These are phyloP conservation scores for Prunella fulvescens DNA, from an alignment of 2,113 vertebrate species.

Conservation along the genomic window DNA sequence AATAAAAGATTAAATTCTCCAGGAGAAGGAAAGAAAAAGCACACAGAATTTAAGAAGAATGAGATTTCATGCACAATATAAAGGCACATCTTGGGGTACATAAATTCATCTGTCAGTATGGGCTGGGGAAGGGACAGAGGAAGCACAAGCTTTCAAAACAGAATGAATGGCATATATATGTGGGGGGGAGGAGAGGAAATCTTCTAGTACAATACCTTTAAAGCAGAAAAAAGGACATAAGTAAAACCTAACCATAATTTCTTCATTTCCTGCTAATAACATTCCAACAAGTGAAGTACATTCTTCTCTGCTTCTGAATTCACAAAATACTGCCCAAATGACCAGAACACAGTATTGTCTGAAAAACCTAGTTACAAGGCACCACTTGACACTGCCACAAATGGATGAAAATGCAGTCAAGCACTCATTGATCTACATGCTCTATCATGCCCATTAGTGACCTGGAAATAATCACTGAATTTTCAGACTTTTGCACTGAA, in stretches of 20 bases:
- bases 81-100: not conserved
- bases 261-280: not conserved
- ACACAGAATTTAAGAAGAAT: not conserved
- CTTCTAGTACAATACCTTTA: not conserved
- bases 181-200: not conserved
- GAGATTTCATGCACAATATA: not conserved
- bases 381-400: accelerated
- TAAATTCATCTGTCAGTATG: not conserved
- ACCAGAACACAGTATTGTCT: not conserved
- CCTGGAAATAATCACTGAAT: not conserved
- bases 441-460: not conserved
- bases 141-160: not conserved
- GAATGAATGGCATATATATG: not conserved
- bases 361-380: not conserved
- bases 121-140: not conserved
- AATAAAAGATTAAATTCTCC: not conserved
- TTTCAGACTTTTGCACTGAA: not conserved
- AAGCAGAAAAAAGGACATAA: not conserved
- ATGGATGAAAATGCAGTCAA: not conserved
- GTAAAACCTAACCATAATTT: not conserved
- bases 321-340: not conserved
- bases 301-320: not conserved
- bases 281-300: not conserved
- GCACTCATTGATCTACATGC: not conserved
- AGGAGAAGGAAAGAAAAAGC: not conserved